Evolutionary conservation across 2,113 vertebrate species (phyloP), one percentile per base, ranked within the genome.

Genomic region (Melospiza melodia): DNA sequence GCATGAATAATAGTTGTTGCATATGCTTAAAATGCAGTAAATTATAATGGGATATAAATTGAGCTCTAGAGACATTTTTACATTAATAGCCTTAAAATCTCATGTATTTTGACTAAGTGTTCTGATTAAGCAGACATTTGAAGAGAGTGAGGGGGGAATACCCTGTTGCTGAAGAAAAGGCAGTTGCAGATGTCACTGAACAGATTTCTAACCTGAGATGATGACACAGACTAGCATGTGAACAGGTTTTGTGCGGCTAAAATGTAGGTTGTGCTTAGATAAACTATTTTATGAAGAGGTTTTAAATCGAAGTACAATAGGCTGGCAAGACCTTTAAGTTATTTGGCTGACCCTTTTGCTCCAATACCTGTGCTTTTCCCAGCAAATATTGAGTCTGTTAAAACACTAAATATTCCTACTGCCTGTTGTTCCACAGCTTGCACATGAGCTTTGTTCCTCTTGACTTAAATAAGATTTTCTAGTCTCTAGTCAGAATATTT

Each of bases 1-100:
- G 96, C 97, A 94, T 97, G 97, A 98, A 97, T 96, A 98, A 97
- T 95, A 97, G 97, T 96, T 97, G 91, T 85, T 97, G 84, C 94
- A 80, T 74, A 83, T 94, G 88, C 81, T 97, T 97, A 96, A 98
- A 97, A 97, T 90, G 84, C 78, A 95, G 87, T 83, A 95, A 98
- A 95, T 97, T 97, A 81, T 95, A 90, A 87, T 97, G 91, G 89
- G 92, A 57, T 92, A 96, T 87, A 97, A 97, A 98, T 93, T 97
- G 95, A 97, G 84, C 94, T 95, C 89, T 57, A 81, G 93, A 96
- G 93, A 97, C 67, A 51, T 96, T 98, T 96, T 96, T 94, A 93
- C 93, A 89, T 94, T 93, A 97, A 94, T 96, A 97, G 94, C 94
- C 80, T 90, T 95, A 93, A 96, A 94, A 94, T 92, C 78, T 96